Conservation (phyloP, 92 coral and sea anemone species). For the Chrysogorgia sp. region DNA sequence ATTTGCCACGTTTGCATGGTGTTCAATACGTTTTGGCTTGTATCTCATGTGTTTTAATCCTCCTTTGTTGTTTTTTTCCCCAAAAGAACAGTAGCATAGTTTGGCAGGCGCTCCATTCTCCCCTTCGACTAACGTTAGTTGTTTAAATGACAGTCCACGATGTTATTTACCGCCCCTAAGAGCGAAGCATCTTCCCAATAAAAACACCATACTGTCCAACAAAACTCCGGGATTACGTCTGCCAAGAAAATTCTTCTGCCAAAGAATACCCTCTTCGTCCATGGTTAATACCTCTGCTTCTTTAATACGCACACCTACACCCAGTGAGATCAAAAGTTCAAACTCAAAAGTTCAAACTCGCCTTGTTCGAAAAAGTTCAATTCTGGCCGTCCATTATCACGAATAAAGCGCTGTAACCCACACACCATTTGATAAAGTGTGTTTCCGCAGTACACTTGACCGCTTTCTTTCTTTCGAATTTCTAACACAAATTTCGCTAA, state of each 20-base stretch:
- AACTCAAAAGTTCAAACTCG: constrained; percentile 47
- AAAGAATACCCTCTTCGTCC: constrained; percentile 17
- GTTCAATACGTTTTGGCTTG: constrained; percentile 38
- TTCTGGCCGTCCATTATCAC: constrained; percentile 59
- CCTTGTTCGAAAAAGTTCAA: constrained; percentile 42
- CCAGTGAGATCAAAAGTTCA: constrained; percentile 39
- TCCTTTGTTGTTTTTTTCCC: constrained; percentile 28
- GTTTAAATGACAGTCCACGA: constrained; percentile 15
- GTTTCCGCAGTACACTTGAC: constrained; percentile 32
- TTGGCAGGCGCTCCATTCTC: constrained; percentile 10
- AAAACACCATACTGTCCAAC: constrained; percentile 26
- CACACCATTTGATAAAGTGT: constrained; percentile 54
- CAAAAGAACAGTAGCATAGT: constrained; percentile 25
- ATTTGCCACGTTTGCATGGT: constrained; percentile 27
- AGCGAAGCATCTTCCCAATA: constrained; percentile 26
- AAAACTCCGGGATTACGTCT: constrained; percentile 7
- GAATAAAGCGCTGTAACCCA: constrained; percentile 53
- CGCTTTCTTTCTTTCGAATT: constrained; percentile 50
- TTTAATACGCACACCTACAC: constrained; percentile 40
- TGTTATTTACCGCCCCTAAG: constrained; percentile 38
- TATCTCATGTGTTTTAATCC: constrained; percentile 22
- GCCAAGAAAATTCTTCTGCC: constrained; percentile 9
- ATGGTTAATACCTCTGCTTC: constrained; percentile 34
- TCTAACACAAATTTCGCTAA: constrained; percentile 51
- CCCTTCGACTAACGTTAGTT: not conserved